phyloP scores from a whole-genome alignment of 2,797 vertebrate species.

The Enteromius anoplus region DNA sequence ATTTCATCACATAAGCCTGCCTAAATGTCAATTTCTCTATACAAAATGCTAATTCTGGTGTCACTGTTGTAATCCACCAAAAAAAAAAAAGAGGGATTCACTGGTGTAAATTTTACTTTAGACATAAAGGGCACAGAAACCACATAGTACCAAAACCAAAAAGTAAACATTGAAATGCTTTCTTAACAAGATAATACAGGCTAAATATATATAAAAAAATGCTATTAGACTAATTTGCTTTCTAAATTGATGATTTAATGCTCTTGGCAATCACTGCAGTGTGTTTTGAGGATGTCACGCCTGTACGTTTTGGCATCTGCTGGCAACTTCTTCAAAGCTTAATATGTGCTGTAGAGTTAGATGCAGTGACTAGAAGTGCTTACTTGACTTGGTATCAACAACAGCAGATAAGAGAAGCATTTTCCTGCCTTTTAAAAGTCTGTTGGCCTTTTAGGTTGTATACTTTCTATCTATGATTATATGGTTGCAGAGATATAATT shows the following conservation, averaged over 20 bases:
- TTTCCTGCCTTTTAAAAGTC: slow-evolving; percentile 10
- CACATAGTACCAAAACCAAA: not conserved
- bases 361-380: not conserved
- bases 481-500: not conserved
- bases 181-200: not conserved
- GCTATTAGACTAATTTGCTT: not conserved
- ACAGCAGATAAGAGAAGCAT: not conserved
- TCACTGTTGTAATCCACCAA: not conserved
- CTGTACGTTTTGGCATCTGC: not conserved
- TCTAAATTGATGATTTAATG: not conserved
- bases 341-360: not conserved
- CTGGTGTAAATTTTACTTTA: not conserved
- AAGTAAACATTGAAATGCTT: not conserved
- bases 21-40: not conserved
- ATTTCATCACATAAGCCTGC: slow-evolving; percentile 1
- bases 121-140: not conserved
- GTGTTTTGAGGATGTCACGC: slow-evolving; percentile 2
- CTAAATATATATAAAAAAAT: not conserved
- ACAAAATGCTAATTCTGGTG: not conserved
- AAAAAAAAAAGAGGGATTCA: not conserved
- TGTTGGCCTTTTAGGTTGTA: not conserved
- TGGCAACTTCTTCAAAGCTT: not conserved
- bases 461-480: not conserved
- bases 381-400: not conserved
- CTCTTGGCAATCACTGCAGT: not conserved